phyloP scores from a whole-genome alignment of 2,888 invertebrate genomes.

The Anorthoa munda region DNA sequence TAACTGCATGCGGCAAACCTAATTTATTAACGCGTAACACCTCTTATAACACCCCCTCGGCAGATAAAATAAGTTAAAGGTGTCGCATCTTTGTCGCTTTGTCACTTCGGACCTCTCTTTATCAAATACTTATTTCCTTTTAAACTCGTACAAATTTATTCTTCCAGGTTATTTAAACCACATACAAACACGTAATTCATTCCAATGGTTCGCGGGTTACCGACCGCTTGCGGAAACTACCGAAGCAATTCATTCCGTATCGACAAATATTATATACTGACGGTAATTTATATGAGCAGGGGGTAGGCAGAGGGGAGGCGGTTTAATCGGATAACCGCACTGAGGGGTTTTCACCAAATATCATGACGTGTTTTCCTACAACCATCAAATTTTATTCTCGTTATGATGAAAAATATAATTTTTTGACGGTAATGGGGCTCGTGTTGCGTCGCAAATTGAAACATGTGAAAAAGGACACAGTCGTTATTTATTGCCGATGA shows the following conservation, averaged over 20 bases:
- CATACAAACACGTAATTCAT: conserved; percentile 19
- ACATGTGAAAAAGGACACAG: not conserved
- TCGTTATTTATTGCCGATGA: not conserved
- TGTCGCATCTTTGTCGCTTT: too few relatives aligned
- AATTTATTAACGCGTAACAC: too few relatives aligned
- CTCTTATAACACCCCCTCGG: too few relatives aligned
- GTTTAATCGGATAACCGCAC: conserved; percentile 48
- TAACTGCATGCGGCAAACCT: too few relatives aligned
- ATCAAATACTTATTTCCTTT: too few relatives aligned
- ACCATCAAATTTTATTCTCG: conserved; percentile 39
- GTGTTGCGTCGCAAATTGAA: conserved; percentile 20
- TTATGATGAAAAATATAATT: conserved; percentile 49
- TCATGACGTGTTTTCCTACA: conserved; percentile 45
- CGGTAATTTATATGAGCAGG: conserved; percentile 49
- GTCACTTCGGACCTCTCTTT: too few relatives aligned
- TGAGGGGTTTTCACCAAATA: conserved; percentile 45
- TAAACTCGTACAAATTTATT: not conserved
- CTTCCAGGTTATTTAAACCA: conserved; percentile 11
- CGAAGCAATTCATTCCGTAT: conserved; percentile 29
- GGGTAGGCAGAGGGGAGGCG: conserved; percentile 21
- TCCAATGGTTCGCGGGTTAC: not conserved
- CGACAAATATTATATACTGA: conserved; percentile 49
- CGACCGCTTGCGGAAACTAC: conserved; percentile 25
- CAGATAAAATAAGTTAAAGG: too few relatives aligned
- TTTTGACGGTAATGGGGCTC: conserved; percentile 10